Conservation (phyloP, 2,888 invertebrate genomes). For the Deroplatys truncata region DNA sequence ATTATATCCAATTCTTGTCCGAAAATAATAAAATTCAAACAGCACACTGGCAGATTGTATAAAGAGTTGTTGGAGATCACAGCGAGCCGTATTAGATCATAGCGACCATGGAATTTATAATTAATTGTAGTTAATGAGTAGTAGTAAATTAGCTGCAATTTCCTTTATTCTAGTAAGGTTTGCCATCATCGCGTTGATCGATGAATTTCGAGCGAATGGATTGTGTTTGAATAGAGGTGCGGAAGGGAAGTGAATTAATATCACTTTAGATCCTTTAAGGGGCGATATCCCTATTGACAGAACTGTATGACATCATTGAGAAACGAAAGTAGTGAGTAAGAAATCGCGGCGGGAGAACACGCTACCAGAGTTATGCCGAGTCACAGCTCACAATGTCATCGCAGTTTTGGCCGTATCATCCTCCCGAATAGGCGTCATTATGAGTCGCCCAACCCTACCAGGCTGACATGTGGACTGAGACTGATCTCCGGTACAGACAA, state of each 20-base stretch:
- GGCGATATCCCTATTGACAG: not conserved
- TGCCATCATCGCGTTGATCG: too few species aligned
- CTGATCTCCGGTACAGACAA: slow-evolving; percentile 7
- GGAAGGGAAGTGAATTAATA: not conserved
- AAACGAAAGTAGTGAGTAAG: not conserved
- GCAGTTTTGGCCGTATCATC: slow-evolving; percentile 28
- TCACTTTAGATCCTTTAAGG: not conserved
- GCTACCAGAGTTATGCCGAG: not conserved
- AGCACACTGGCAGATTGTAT: too few species aligned
- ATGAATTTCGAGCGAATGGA: not conserved
- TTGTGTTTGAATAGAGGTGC: not conserved
- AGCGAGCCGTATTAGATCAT: too few species aligned
- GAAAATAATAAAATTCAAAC: too few species aligned
- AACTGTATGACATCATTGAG: not conserved
- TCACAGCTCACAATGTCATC: not conserved
- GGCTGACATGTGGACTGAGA: slow-evolving; percentile 11
- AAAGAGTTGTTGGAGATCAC: too few species aligned
- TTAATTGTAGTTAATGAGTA: too few species aligned
- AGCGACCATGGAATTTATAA: too few species aligned
- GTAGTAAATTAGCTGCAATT: too few species aligned
- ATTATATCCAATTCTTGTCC: too few species aligned
- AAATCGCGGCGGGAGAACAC: not conserved
- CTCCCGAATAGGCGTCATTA: slow-evolving; percentile 29
- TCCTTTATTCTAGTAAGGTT: too few species aligned
- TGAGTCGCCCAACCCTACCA: slow-evolving; percentile 16